phyloP scores from a whole-genome alignment of 2,797 vertebrate species.

The Valencia hispanica region DNA sequence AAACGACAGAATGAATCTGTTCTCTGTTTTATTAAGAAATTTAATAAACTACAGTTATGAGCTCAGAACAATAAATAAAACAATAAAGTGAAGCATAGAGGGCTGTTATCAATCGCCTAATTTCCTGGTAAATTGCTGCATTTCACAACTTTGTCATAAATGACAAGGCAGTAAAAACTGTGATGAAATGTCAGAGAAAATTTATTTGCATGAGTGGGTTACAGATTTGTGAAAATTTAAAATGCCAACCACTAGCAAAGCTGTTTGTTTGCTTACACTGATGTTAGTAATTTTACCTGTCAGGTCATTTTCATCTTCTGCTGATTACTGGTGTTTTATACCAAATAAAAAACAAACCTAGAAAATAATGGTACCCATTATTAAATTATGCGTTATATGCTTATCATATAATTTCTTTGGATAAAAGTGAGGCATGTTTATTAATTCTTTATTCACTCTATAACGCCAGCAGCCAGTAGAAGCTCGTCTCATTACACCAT shows the following conservation, averaged over 20 bases:
- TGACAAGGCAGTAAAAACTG: neutral
- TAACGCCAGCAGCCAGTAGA: slow-evolving; percentile 6
- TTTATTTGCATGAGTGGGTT: neutral
- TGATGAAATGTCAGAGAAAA: slow-evolving; percentile 23
- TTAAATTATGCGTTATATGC: neutral
- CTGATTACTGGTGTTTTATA: slow-evolving; percentile 3
- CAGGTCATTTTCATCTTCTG: neutral
- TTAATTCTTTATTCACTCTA: neutral
- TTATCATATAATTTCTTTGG: slow-evolving; percentile 4
- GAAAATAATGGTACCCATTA: neutral
- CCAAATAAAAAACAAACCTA: slow-evolving; percentile 3
- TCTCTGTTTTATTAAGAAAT: too few species aligned
- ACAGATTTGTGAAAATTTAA: slow-evolving; percentile 21
- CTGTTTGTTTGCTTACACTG: neutral
- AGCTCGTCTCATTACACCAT: slow-evolving; percentile 15
- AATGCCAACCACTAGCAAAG: slow-evolving; percentile 8
- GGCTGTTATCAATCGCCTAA: neutral
- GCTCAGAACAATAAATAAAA: neutral
- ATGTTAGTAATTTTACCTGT: slow-evolving; percentile 6
- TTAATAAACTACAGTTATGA: neutral
- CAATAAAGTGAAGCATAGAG: neutral
- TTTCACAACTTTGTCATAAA: slow-evolving; percentile 1
- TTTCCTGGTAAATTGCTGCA: neutral
- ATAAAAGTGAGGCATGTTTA: slow-evolving; percentile 10
- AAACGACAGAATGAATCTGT: too few species aligned